A percentile compares a stretch with the other conserved stretches of the same genome.
Conservation (phyloP, 1,140 invertebrate species). For the Scaptomyza montana region DNA sequence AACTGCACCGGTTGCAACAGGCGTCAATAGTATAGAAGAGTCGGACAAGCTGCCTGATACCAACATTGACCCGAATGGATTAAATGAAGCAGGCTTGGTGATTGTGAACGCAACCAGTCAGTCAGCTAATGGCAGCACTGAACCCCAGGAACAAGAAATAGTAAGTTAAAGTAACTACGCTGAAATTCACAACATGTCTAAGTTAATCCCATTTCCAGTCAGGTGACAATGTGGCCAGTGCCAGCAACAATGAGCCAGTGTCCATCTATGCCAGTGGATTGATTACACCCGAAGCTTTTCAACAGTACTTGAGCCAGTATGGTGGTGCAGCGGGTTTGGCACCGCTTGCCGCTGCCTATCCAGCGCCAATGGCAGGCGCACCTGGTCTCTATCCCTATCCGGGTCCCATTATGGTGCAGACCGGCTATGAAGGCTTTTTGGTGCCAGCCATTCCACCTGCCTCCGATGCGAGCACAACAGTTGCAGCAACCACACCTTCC, state of each 20-base stretch:
- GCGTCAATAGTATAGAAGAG: conserved; percentile 58
- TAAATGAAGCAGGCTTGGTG: conserved; percentile 1
- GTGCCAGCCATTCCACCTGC: conserved; percentile 51
- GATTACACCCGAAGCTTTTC: conserved; percentile 75
- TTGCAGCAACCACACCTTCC: conserved; percentile 25
- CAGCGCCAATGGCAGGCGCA: conserved; percentile 46
- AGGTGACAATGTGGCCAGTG: conserved; percentile 57
- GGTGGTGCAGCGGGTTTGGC: conserved; percentile 59
- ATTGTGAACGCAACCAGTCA: conserved; percentile 31
- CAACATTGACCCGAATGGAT: conserved; percentile 18
- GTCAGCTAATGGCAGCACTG: not conserved
- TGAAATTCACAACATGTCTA: not conserved
- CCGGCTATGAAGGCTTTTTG: conserved; percentile 83
- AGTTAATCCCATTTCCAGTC: conserved; percentile 22
- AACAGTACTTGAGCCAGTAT: conserved; percentile 78
- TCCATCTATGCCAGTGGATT: conserved; percentile 66
- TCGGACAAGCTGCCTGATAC: conserved; percentile 54
- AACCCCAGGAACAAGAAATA: conserved; percentile 29
- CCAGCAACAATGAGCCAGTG: conserved; percentile 63
- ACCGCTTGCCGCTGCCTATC: conserved; percentile 56
- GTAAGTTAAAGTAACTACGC: conserved; percentile 28
- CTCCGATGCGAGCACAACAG: conserved; percentile 36
- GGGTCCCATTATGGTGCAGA: conserved; percentile 73
- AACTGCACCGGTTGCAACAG: conserved; percentile 27
- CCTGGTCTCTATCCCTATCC: conserved; percentile 69